Conservation (phyloP, 1,140 invertebrate species). For the Helicoverpa zea region DNA sequence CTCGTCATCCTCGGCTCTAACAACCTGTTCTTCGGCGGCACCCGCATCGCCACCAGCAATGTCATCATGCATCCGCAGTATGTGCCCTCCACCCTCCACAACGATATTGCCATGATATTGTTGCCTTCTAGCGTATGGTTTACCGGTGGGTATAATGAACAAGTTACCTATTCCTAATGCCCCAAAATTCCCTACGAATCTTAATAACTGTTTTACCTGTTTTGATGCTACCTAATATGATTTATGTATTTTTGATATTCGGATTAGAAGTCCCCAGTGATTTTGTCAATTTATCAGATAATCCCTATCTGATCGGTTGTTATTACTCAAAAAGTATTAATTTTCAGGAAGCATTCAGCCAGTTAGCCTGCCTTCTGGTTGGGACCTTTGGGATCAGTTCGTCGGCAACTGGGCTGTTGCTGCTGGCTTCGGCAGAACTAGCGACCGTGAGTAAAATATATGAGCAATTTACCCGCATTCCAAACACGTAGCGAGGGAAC, state of each 20-base stretch:
- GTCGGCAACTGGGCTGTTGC: slow-evolving; percentile 67
- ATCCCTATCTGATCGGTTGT: background rate
- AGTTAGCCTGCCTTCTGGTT: slow-evolving; percentile 67
- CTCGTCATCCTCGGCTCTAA: slow-evolving; percentile 62
- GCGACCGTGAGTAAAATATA: slow-evolving; percentile 62
- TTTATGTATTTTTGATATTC: no score
- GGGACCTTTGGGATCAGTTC: slow-evolving; percentile 65
- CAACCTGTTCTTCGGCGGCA: slow-evolving; percentile 63
- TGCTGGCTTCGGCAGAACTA: slow-evolving; percentile 80
- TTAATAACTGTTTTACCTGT: no score
- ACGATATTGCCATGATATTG: slow-evolving; percentile 81
- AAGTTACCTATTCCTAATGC: no score
- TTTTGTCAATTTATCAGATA: slow-evolving; percentile 1
- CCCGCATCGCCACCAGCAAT: slow-evolving; percentile 50
- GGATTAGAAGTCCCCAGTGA: background rate
- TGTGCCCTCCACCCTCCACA: slow-evolving; percentile 54
- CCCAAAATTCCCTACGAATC: no score
- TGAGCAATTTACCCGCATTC: background rate
- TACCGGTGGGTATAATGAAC: slow-evolving; percentile 57
- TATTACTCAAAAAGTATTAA: background rate
- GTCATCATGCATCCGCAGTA: slow-evolving; percentile 65
- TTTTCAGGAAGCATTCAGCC: slow-evolving; percentile 70
- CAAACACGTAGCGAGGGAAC: no score
- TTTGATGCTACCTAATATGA: no score
- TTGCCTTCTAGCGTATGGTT: slow-evolving; percentile 69